phyloP scores from a whole-genome alignment of 2,113 vertebrate genomes.

The Rhinolophus sinicus region DNA sequence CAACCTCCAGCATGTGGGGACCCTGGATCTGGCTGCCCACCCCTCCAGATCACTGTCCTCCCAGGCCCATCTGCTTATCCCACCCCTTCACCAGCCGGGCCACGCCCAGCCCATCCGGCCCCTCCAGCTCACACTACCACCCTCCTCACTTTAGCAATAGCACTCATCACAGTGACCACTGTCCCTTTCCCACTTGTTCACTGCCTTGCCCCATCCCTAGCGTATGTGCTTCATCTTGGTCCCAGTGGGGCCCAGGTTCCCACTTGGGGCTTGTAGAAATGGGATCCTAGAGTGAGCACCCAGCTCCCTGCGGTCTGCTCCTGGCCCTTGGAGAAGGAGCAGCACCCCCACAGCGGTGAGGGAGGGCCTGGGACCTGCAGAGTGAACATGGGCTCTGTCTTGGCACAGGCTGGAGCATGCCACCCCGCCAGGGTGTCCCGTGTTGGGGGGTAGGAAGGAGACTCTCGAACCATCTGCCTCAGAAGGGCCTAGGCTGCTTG shows the following conservation, averaged over 20 bases:
- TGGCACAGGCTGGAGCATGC: too few relatives aligned
- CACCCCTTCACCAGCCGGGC: background rate
- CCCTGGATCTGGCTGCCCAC: background rate
- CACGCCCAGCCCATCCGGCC: background rate
- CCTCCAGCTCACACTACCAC: background rate
- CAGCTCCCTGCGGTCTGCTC: background rate
- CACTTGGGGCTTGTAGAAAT: background rate
- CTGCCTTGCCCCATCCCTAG: background rate
- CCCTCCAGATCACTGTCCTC: accelerated
- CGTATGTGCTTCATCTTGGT: background rate
- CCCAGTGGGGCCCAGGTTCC: accelerated
- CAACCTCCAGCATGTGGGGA: accelerated
- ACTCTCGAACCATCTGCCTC: background rate
- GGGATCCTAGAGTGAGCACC: accelerated
- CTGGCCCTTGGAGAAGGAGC: background rate
- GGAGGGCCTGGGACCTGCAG: background rate
- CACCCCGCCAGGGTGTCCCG: too few relatives aligned
- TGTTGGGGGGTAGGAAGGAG: too few relatives aligned
- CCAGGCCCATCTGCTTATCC: background rate
- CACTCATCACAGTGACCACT: too few relatives aligned
- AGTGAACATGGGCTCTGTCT: background rate
- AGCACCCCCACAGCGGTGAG: background rate
- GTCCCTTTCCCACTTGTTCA: background rate
- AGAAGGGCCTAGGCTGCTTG: background rate
- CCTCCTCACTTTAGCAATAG: background rate